A percentile compares a stretch with the other conserved stretches of the same genome.
phyloP scores from a whole-genome alignment of 2,797 vertebrate genomes.

The Glossophaga mutica region DNA sequence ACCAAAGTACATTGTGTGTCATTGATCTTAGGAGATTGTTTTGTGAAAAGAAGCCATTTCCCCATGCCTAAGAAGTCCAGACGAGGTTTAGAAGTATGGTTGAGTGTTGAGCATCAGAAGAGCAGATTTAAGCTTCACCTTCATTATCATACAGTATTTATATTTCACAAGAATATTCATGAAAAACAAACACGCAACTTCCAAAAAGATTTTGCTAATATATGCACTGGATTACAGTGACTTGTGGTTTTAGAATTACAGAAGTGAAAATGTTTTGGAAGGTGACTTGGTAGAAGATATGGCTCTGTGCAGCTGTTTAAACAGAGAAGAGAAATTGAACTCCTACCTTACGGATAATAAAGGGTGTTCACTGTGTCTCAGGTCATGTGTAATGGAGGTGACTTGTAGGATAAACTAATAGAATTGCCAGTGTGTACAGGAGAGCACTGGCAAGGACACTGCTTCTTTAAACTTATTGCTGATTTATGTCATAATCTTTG shows the following conservation, averaged over 20 bases:
- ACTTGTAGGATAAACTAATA: not conserved
- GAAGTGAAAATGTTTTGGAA: conserved; percentile 9
- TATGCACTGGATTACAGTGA: not conserved
- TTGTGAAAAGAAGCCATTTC: conserved; percentile 66
- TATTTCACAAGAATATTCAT: conserved; percentile 66
- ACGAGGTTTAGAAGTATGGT: conserved; percentile 4
- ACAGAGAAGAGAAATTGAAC: conserved; percentile 20
- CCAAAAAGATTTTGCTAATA: conserved; percentile 20
- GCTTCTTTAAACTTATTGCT: not conserved
- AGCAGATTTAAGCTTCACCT: conserved; percentile 27
- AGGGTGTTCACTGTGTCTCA: not conserved
- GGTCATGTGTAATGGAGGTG: not conserved
- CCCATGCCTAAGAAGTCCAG: not conserved
- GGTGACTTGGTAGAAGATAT: conserved; percentile 1
- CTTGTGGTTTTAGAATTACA: conserved; percentile 55
- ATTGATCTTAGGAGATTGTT: conserved; percentile 68
- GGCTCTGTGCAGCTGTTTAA: not conserved
- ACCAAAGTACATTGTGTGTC: conserved; percentile 47
- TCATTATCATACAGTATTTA: not conserved
- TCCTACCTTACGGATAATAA: not conserved
- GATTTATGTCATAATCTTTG: not conserved
- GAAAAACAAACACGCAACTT: conserved; percentile 48
- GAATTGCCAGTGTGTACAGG: not conserved
- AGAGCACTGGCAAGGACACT: accelerated
- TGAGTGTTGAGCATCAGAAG: not conserved